Evolutionary conservation across 1,140 invertebrate genomes (phyloP).

Genomic region (Sycobia sp.): DNA sequence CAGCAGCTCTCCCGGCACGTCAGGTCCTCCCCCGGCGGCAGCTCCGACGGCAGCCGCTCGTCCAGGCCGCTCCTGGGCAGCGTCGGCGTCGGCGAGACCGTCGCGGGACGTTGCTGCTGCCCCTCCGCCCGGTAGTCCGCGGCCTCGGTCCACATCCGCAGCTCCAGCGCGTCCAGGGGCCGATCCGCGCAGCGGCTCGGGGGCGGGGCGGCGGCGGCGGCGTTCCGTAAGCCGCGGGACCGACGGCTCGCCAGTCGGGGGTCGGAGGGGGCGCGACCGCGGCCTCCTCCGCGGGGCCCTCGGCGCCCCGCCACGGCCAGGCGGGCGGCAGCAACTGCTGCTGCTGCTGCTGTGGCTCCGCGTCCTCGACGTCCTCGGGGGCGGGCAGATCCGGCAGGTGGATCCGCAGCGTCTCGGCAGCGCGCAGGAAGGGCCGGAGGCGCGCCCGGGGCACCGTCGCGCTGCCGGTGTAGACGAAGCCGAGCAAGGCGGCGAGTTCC

Average conservation of each 20-base stretch:
- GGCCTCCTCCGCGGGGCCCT: no score
- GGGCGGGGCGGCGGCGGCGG: background rate
- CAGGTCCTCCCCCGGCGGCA: slow-evolving; percentile 29
- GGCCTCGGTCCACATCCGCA: background rate
- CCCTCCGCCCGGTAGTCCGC: no score
- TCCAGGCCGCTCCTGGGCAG: no score
- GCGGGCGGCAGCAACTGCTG: slow-evolving; percentile 6
- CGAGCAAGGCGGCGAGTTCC: slow-evolving; percentile 65
- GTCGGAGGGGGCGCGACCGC: background rate
- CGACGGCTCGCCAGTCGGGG: no score
- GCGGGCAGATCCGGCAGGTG: slow-evolving; percentile 44
- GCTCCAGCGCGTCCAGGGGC: background rate
- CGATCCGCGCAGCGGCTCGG: background rate
- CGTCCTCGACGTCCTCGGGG: slow-evolving; percentile 34
- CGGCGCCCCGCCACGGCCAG: background rate
- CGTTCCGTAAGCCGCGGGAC: no score
- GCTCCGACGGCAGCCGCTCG: no score
- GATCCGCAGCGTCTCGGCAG: slow-evolving; percentile 65
- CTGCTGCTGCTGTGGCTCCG: slow-evolving; percentile 41
- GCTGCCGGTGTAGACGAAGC: slow-evolving; percentile 68
- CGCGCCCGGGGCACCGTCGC: slow-evolving; percentile 63
- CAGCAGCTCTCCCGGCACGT: slow-evolving; percentile 45
- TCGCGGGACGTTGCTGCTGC: no score
- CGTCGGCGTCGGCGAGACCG: no score
- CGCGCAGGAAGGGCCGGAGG: slow-evolving; percentile 63